Conservation (phyloP, 2,888 invertebrate species). For the Palloptera scutellata region DNA sequence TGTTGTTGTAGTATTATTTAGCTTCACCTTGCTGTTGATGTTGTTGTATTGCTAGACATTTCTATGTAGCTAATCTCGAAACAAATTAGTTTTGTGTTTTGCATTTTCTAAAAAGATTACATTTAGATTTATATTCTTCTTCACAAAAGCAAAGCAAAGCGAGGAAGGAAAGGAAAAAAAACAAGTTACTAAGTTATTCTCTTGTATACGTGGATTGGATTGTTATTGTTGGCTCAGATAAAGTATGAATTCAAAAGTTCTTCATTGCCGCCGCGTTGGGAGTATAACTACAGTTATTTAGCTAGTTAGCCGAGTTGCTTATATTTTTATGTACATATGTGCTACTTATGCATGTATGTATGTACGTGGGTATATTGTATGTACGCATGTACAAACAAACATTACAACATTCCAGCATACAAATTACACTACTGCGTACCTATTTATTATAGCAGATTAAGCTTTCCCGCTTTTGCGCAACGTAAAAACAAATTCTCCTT, state of each 20-base stretch:
- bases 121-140: conserved; percentile 14
- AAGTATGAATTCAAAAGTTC: background rate
- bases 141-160: conserved; percentile 19
- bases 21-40: too few relatives aligned
- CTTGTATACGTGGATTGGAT: background rate
- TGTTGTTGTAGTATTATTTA: too few relatives aligned
- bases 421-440: too few relatives aligned
- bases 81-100: conserved; percentile 25
- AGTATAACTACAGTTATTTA: too few relatives aligned
- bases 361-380: background rate
- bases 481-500: too few relatives aligned
- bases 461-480: too few relatives aligned
- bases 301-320: background rate
- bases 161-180: background rate
- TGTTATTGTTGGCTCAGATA: background rate
- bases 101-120: conserved; percentile 10
- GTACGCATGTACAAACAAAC: too few relatives aligned
- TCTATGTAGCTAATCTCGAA: conserved; percentile 12
- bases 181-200: background rate
- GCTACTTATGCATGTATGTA: background rate
- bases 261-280: too few relatives aligned
- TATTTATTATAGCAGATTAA: too few relatives aligned
- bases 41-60: too few relatives aligned
- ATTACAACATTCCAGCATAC: background rate
- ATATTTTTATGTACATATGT: background rate